Base-by-base conservation (phyloP, 1,140 invertebrate species). In the Plectrocnemia conspersa region DNA sequence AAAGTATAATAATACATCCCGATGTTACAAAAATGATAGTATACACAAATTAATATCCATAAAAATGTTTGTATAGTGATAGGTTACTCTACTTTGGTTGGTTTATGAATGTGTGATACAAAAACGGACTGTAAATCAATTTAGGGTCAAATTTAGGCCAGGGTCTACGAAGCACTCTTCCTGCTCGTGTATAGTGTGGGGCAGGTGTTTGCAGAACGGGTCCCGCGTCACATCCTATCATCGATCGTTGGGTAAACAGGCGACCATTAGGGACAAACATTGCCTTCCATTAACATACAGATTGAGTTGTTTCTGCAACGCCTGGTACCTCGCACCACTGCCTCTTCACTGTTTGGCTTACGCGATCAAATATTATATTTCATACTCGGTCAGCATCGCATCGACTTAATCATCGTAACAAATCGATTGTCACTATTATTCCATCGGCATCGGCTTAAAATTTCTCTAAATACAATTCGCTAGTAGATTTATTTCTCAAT, bases 281-380 rank as follows among this genome's bases (percentile, higher is more conserved):
- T 35, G 44, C 58, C 58, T 49, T 52, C 48, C 54, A 60, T 60
- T 60, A 60, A 36, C 54, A 60, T 60, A 60, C 54, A 60, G 44
- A 60, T 60, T 60, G 58, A 56, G 58, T 56, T 60, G 58, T 60
- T 44, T 42, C 38, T 23, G 45, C 21, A 19, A 24, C 29, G n/a
- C n/a, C n/a, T 25, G 10, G 18, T 21, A 11, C 9, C 40, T 13
- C 16, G 2, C 3, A 10, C 16, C 36, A 18, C 36, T 16, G 15
- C 3, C 36, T 2, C 21, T 40, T 10, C 36, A 10, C 11, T 3
- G 9, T 21, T 23, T 16, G 13, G 48, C 25, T 38, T 52, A 53
- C 38, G 13, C 36, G 19, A 44, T 58, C 49, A 53, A 58, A 58
- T 58, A 58, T 58, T 58, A 53, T 53, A 58, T 53, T 58, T 58